These are phyloP conservation scores for Astropecten irregularis DNA, from an alignment of 53 echinoderm and acorn worm species.

Conservation along the genomic window DNA sequence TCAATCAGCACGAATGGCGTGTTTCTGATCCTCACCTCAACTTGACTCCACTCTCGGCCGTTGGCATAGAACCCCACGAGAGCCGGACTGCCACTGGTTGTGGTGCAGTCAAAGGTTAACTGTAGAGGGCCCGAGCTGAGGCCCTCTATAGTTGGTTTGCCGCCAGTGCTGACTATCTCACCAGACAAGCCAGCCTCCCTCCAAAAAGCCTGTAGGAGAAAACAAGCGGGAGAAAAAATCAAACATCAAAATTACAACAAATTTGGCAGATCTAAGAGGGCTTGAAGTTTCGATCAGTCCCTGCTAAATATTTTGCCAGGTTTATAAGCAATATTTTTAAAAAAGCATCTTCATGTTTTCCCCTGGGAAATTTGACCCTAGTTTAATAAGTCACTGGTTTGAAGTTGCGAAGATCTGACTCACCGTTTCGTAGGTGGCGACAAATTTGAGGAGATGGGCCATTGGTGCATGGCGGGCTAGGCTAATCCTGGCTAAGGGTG, in stretches of 20 bases:
- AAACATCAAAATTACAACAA: too few relatives aligned
- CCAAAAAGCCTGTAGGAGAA: constrained; percentile 80
- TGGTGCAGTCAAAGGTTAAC: constrained; percentile 76
- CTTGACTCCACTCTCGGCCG: constrained; percentile 76
- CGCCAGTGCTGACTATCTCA: constrained; percentile 77
- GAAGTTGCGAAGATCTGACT: constrained; percentile 11
- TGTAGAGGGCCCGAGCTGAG: constrained; percentile 81
- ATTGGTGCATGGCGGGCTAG: constrained; percentile 55
- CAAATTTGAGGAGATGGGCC: constrained; percentile 82
- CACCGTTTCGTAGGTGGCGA: constrained; percentile 80
- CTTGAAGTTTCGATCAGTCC: too few relatives aligned
- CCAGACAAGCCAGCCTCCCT: constrained; percentile 82
- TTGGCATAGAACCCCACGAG: constrained; percentile 89
- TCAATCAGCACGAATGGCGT: too few relatives aligned
- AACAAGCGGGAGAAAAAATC: too few relatives aligned
- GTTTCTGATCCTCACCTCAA: too few relatives aligned
- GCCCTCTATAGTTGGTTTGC: constrained; percentile 56
- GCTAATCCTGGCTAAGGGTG: constrained; percentile 57
- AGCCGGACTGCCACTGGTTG: constrained; percentile 70
- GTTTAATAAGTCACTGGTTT: too few relatives aligned
- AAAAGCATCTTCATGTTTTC: too few relatives aligned
- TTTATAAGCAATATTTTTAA: too few relatives aligned
- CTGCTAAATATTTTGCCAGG: too few relatives aligned
- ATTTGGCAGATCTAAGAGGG: too few relatives aligned
- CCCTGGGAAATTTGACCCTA: too few relatives aligned